Conservation (phyloP, 2,888 invertebrate species). For the Pheosia tremula region DNA sequence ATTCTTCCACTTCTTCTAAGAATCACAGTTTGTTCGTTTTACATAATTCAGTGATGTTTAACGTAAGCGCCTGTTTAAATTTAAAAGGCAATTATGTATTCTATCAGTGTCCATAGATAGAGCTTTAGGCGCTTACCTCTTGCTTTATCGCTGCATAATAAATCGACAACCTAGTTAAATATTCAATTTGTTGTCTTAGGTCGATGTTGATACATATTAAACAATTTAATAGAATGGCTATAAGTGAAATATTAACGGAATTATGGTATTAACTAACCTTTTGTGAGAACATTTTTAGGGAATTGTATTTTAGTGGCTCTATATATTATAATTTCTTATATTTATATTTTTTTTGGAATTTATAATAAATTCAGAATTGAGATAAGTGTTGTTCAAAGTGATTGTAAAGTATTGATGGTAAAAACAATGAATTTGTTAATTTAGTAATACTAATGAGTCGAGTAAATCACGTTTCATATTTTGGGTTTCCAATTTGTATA, state of each 20-base stretch:
- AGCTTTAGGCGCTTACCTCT: constrained; percentile 40
- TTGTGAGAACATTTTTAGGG: too few species aligned
- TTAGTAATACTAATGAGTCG: too few species aligned
- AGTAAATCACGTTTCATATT: too few species aligned
- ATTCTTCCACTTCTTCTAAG: too few species aligned
- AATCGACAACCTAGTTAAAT: constrained; percentile 41
- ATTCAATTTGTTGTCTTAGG: constrained; percentile 38
- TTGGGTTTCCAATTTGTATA: too few species aligned
- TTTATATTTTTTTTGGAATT: too few species aligned
- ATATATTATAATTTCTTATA: too few species aligned
- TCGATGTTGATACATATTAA: constrained; percentile 21
- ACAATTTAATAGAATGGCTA: constrained; percentile 5
- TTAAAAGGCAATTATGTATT: constrained; percentile 41
- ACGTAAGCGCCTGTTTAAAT: constrained; percentile 38
- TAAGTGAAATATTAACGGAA: neutral
- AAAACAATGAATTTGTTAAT: too few species aligned
- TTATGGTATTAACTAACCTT: neutral
- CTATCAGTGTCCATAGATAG: constrained; percentile 37
- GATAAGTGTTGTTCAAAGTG: too few species aligned
- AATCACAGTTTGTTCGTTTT: neutral
- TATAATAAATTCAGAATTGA: too few species aligned
- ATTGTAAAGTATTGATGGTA: too few species aligned
- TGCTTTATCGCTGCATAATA: constrained; percentile 36
- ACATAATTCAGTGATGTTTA: neutral
- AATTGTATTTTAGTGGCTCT: too few species aligned